Percentiles rank a stretch among this genome's conserved stretches.
Conservation (phyloP, 2,888 invertebrate species). For the Ophion ventricosus region DNA sequence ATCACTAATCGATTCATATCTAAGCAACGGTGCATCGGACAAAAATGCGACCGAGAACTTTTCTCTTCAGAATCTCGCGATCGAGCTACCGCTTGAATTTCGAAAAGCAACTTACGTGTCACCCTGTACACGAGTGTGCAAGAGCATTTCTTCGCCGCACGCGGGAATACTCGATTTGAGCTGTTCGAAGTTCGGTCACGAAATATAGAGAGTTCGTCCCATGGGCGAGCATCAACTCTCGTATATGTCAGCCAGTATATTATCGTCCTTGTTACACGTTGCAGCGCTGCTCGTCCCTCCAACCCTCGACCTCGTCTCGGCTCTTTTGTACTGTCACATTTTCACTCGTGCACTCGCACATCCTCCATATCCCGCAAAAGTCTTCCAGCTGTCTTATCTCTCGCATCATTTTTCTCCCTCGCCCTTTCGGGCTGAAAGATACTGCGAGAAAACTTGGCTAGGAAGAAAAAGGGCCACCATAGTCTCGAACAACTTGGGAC, state of each 20-base stretch:
- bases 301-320: conserved; percentile 2
- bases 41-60: not conserved
- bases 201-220: conserved; percentile 71
- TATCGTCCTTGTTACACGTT: conserved; percentile 39
- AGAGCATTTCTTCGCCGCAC: conserved; percentile 35
- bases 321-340: conserved; percentile 26
- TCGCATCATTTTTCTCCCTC: conserved; percentile 8
- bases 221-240: conserved; percentile 70
- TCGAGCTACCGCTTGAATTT: not conserved
- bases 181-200: conserved; percentile 65
- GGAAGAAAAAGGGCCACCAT: conserved; percentile 10
- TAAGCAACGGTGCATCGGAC: not conserved
- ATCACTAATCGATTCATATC: not conserved
- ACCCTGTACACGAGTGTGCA: conserved; percentile 18
- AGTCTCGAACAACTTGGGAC: conserved; percentile 1
- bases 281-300: conserved; percentile 22
- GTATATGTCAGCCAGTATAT: conserved; percentile 66
- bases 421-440: not conserved
- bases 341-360: conserved; percentile 13
- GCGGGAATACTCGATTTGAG: conserved; percentile 26
- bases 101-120: not conserved
- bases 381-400: conserved; percentile 24
- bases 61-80: not conserved
- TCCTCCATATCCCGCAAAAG: conserved; percentile 3
- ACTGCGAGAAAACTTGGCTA: conserved; percentile 19